Percentiles rank a stretch among this genome's conserved stretches.
phyloP scores from a whole-genome alignment of 1,140 invertebrate genomes.

The Muscidifurax raptorellus region DNA sequence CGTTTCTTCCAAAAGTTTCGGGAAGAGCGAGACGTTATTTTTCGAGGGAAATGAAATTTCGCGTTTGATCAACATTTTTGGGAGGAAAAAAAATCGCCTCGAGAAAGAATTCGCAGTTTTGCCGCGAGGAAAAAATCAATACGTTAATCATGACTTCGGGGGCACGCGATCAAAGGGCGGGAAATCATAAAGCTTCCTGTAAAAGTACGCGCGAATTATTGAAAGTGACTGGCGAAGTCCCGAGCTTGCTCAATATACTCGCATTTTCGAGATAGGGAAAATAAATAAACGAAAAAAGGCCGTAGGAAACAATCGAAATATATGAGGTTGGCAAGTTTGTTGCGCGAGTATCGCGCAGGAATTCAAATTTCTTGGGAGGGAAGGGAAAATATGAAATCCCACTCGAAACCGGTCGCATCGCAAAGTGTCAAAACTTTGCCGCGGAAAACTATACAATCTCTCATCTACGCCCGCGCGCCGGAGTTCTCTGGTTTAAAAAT shows the following conservation, averaged over 20 bases:
- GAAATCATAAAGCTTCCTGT: background rate
- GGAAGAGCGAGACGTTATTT: background rate
- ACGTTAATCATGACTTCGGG: background rate
- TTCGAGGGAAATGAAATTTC: background rate
- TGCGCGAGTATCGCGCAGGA: background rate
- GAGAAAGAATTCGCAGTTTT: too few species aligned
- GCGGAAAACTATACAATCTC: background rate
- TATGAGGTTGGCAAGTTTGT: background rate
- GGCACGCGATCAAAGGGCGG: background rate
- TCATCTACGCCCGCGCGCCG: background rate
- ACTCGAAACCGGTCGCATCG: background rate
- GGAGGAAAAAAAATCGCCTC: too few species aligned
- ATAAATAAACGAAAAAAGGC: background rate
- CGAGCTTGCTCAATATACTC: too few species aligned
- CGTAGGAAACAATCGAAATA: background rate
- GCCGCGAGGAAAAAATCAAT: background rate
- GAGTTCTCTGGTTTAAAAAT: background rate
- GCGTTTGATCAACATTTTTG: background rate
- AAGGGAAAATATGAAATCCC: background rate
- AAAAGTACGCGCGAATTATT: background rate
- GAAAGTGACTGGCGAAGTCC: background rate
- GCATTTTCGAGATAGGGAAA: background rate
- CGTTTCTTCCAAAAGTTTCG: background rate
- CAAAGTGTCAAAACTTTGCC: conserved; percentile 23
- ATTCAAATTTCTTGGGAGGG: background rate